Evolutionary conservation across 2,888 invertebrate genomes (phyloP), one percentile per base, ranked within the genome.

Genomic region (Oscheius sp.): DNA sequence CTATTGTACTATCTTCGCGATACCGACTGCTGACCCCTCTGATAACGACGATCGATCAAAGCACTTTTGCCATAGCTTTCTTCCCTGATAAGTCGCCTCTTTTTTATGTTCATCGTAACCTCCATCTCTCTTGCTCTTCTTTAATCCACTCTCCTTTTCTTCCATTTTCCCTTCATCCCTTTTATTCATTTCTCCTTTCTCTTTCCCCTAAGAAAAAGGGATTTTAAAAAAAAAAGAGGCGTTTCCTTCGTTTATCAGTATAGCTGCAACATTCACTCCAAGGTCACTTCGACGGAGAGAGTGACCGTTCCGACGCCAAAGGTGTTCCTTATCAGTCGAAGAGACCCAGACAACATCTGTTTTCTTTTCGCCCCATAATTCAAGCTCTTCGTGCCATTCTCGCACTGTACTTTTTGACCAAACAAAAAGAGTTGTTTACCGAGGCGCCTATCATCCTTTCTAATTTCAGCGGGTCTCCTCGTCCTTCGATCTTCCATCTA

Each of bases 1-100:
- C 37, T 25, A 20, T 57, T 57, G 57, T 57, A 57, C 57, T 57
- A 57, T 57, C 39, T 37, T n/a, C 57, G 34, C 34, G 57, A 57
- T 57, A 57, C 57, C 57, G 61, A 61, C 45, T n/a, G n/a, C n/a
- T 61, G 61, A 61, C 61, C 61, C 61, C 61, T 34, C 31, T 45
- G 61, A 61, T 61, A 42, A 61, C 45, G 29, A 25, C 45, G 45
- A 61, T 45, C 31, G 45, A 45, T 61, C 57, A 42, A 45, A 27
- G 45, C 42, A 42, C 42, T 25, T 39, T 39, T 61, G 15, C 27
- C 23, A 17, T 37, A 37, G 34, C 6, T 39, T 39, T 57, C 15
- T 10, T 61, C 45, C 17, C 17, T n/a, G 45, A 61, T 42, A 42
- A 58, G 45, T 45, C 45, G 33, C 20, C 37, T 55, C 33, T 29